phyloP scores from a whole-genome alignment of 1,140 invertebrate species.

The Caenorhabditis remanei region DNA sequence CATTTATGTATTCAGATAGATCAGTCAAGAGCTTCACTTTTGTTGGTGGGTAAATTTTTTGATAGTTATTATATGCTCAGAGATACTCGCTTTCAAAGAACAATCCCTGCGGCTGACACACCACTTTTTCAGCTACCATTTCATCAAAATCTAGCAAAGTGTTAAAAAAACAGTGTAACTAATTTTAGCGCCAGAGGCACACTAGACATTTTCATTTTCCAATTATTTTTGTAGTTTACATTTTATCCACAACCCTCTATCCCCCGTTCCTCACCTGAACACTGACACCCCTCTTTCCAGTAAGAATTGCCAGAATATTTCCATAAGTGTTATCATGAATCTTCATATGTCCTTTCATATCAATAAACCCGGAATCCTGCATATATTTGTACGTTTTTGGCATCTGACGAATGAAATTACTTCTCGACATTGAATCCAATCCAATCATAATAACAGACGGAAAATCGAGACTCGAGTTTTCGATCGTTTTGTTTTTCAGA shows the following conservation, averaged over 20 bases:
- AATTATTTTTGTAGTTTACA: too few relatives aligned
- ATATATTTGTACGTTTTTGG: slow-evolving; percentile 61
- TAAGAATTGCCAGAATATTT: slow-evolving; percentile 62
- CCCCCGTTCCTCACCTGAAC: slow-evolving; percentile 13
- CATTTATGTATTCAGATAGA: too few relatives aligned
- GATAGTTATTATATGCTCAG: too few relatives aligned
- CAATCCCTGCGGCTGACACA: neutral
- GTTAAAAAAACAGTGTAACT: too few relatives aligned
- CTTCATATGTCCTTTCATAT: slow-evolving; percentile 64
- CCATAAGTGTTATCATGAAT: slow-evolving; percentile 65
- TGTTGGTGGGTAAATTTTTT: too few relatives aligned
- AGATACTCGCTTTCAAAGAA: too few relatives aligned
- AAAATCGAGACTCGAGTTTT: slow-evolving; percentile 4
- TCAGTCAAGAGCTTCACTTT: slow-evolving; percentile 43
- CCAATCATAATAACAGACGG: slow-evolving; percentile 64
- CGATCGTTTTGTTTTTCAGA: slow-evolving; percentile 2
- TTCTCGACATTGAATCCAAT: slow-evolving; percentile 63
- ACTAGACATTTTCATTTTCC: too few relatives aligned
- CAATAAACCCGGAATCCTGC: slow-evolving; percentile 62
- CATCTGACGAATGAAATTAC: slow-evolving; percentile 63
- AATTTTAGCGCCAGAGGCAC: too few relatives aligned
- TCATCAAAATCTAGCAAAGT: too few relatives aligned
- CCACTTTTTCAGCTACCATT: neutral
- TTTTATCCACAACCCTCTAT: too few relatives aligned
- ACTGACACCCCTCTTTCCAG: slow-evolving; percentile 59